phyloP scores from a whole-genome alignment of 2,113 vertebrate genomes.

The Alethe castanea region DNA sequence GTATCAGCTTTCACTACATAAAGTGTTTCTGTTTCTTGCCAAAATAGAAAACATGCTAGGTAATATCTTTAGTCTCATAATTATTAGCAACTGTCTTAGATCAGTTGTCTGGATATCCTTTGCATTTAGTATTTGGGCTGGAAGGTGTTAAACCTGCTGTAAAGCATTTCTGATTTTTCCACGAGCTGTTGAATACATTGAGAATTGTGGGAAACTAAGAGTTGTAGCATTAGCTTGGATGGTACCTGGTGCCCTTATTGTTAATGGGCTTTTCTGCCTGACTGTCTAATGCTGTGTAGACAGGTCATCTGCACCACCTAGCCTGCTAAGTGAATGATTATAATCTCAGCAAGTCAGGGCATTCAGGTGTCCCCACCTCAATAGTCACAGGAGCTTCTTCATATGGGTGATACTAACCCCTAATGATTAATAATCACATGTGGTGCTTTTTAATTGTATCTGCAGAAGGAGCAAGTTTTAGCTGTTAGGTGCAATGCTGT shows the following conservation, averaged over 20 bases:
- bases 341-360: not conserved
- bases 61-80: not conserved
- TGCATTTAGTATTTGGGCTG: not conserved
- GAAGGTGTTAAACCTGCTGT: not conserved
- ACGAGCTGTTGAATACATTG: not conserved
- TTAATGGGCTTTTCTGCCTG: not conserved
- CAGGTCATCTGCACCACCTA: not conserved
- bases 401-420: not conserved
- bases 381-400: not conserved
- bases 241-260: not conserved
- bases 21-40: not conserved
- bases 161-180: not conserved
- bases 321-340: not conserved
- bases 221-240: not conserved
- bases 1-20: not conserved
- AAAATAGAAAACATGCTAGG: not conserved
- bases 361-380: not conserved
- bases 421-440: not conserved
- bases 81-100: not conserved
- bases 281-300: not conserved
- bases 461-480: not conserved
- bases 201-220: not conserved
- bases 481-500: not conserved
- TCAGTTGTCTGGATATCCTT: not conserved
- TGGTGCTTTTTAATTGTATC: not conserved